Evolutionary conservation across 2,888 invertebrate species (phyloP).

Genomic region (Drosophila parthenogenetica): DNA sequence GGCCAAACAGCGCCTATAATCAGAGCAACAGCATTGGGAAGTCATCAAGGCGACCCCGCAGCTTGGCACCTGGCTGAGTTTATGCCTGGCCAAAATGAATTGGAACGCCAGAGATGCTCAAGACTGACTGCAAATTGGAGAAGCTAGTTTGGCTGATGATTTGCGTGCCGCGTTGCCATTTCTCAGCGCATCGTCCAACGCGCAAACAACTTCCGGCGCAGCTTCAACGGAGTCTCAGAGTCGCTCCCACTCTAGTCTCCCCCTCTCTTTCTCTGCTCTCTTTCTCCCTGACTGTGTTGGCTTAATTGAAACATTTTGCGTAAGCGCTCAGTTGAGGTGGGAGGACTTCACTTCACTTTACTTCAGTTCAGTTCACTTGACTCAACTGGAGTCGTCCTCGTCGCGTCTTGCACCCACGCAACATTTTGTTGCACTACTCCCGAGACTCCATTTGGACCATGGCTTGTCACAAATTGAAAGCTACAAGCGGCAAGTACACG

Average conservation of each 20-base stretch:
- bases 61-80: conserved; percentile 68
- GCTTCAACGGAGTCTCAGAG: background rate
- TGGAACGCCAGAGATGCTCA: background rate
- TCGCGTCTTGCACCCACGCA: conserved; percentile 59
- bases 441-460: conserved; percentile 44
- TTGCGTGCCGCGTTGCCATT: conserved; percentile 74
- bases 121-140: background rate
- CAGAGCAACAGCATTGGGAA: conserved; percentile 39
- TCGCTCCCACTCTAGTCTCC: conserved; percentile 2
- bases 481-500: conserved; percentile 81
- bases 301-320: conserved; percentile 80
- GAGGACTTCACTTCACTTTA: conserved; percentile 40
- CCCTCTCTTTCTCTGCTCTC: background rate
- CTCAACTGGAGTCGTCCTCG: conserved; percentile 9
- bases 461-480: conserved; percentile 80
- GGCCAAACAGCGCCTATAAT: conserved; percentile 50
- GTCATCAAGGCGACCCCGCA: conserved; percentile 56
- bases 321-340: conserved; percentile 70
- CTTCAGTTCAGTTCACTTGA: conserved; percentile 34
- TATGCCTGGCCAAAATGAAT: conserved; percentile 3
- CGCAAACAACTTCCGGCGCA: conserved; percentile 65
- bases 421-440: conserved; percentile 64
- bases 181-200: conserved; percentile 57
- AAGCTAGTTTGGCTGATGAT: conserved; percentile 56
- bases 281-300: conserved; percentile 16